Percentiles rank a stretch among this genome's conserved stretches.
Conservation (phyloP, 1,140 invertebrate genomes). For the Cydia amplana region DNA sequence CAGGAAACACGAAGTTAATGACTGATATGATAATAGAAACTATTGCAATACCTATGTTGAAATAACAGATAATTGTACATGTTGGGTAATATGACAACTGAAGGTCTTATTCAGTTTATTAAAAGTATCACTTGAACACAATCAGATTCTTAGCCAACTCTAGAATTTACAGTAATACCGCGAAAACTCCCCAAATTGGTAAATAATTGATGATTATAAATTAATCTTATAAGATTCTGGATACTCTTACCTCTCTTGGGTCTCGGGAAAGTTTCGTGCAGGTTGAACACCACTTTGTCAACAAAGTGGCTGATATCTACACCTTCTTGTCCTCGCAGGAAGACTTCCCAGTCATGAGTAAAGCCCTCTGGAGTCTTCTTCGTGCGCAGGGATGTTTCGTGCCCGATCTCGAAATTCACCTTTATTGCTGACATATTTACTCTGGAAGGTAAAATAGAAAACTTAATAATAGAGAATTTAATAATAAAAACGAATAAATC, state of each 20-base stretch:
- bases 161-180: background rate
- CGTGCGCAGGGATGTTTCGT: constrained; percentile 88
- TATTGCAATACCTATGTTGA: background rate
- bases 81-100: background rate
- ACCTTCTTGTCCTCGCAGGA: constrained; percentile 92
- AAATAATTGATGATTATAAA: background rate
- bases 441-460: constrained; percentile 45
- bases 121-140: background rate
- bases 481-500: constrained; percentile 22
- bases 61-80: background rate
- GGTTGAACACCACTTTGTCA: constrained; percentile 95
- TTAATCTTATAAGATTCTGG: constrained; percentile 36
- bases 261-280: constrained; percentile 95
- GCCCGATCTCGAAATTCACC: constrained; percentile 95
- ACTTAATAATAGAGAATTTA: background rate
- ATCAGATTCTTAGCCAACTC: background rate
- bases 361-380: constrained; percentile 92
- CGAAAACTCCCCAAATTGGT: background rate
- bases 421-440: constrained; percentile 85
- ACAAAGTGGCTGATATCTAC: constrained; percentile 94
- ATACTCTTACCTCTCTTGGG: constrained; percentile 87
- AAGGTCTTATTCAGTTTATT: background rate
- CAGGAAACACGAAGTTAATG: background rate
- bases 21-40: constrained; percentile 10
- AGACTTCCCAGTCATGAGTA: constrained; percentile 99